phyloP scores from a whole-genome alignment of 2,888 invertebrate species.

The Chydorus sphaericus region DNA sequence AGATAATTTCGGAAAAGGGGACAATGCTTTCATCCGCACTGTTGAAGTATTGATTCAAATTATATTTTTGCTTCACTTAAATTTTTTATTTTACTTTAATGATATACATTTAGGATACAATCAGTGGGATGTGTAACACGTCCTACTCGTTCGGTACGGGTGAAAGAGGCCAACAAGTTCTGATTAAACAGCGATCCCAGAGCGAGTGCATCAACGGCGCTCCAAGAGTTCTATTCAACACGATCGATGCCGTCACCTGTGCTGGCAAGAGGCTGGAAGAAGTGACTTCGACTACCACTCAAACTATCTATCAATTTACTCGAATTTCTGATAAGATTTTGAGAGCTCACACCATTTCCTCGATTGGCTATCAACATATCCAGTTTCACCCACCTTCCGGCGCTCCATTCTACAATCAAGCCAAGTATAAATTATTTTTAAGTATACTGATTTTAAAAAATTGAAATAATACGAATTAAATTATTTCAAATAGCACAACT shows the following conservation, averaged over 20 bases:
- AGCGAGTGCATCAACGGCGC: constrained; percentile 10
- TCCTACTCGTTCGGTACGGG: constrained; percentile 14
- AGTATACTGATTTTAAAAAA: not conserved
- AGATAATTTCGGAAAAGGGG: constrained; percentile 11
- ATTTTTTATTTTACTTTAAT: not conserved
- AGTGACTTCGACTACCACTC: constrained; percentile 8
- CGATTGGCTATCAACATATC: constrained; percentile 12
- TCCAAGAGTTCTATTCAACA: constrained; percentile 2
- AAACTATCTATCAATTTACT: constrained; percentile 10
- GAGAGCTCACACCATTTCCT: constrained; percentile 8
- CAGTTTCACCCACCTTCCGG: constrained; percentile 11
- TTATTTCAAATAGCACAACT: not conserved
- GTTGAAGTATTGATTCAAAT: not conserved
- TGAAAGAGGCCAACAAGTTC: not conserved
- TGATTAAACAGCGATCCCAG: constrained; percentile 12
- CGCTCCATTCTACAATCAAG: constrained; percentile 14
- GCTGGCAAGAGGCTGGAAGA: constrained; percentile 1
- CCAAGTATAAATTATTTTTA: constrained; percentile 9
- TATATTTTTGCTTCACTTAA: not conserved
- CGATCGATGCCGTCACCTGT: constrained; percentile 5
- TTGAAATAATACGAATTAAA: not conserved
- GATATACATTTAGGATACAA: constrained; percentile 4
- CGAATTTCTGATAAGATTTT: not conserved
- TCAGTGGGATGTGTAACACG: constrained; percentile 13
- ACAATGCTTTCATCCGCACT: constrained; percentile 7